Evolutionary conservation across 2,797 vertebrate species (phyloP), one percentile per base, ranked within the genome.

Genomic region (Pelobates cultripes): DNA sequence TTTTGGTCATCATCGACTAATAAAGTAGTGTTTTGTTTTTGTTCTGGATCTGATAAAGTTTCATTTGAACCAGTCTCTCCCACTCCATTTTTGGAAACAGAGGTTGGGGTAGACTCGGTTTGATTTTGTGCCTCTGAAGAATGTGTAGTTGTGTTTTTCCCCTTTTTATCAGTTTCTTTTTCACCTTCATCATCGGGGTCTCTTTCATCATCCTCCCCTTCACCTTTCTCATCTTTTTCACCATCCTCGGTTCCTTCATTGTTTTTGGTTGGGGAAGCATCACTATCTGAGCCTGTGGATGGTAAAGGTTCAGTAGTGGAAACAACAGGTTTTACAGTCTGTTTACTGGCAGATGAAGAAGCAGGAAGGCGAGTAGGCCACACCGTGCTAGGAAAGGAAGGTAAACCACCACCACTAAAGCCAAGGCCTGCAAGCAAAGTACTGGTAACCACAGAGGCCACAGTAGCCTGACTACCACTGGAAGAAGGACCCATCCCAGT

Each of bases 401-500:
- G 96, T 88, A 99, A 96, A 86, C 97, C 95, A 0, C 97, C 94
- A 0, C 97, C 93, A 0, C 97, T 95, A 85, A 99, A 98, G 10
- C 97, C 97, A 85, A 99, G 92, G 47, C 96, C 96, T 0, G 97
- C 97, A 79, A 99, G 92, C 63, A 99, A 92, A 2, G 97, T 98
- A 90, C 97, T 98, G 87, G 97, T 99, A 85, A 99, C 96, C 86
- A 99, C 95, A 0, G 97, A 98, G 2, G 97, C 97, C 89, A 99
- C 94, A 0, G 97, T 98, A 0, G 97, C 97, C 87, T 98, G 97
- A 88, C 96, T 98, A 83, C 97, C 97, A 0, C 97, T 98, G 85
- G 97, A 98, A 9, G 97, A 97, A 0, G 97, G 97, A 3, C 97
- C 95, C 77, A 98, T 98, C 70, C 97, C 97, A 0, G 97, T 99